A percentile compares a stretch with the other conserved stretches of the same genome.
Evolutionary conservation across 2,888 invertebrate genomes (phyloP).

Genomic region (Esperia sulphurella): DNA sequence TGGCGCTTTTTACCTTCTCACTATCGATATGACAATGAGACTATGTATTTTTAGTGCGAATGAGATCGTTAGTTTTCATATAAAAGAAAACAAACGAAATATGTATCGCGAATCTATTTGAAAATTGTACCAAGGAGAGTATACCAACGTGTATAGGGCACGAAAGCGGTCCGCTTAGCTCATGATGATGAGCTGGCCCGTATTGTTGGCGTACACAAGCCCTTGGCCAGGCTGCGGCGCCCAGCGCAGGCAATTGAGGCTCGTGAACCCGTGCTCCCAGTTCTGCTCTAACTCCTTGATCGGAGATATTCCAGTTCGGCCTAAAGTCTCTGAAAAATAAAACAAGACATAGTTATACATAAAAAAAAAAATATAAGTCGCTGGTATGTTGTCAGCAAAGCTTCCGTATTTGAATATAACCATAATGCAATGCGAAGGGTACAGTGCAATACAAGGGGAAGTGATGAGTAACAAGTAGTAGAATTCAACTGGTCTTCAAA

Average conservation of each 20-base stretch:
- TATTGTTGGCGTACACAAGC: slow-evolving; percentile 91
- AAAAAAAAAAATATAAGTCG: background rate
- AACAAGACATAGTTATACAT: background rate
- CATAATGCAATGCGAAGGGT: no score
- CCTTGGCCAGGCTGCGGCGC: slow-evolving; percentile 91
- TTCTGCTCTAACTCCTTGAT: slow-evolving; percentile 83
- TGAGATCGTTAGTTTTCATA: no score
- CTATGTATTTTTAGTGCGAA: no score
- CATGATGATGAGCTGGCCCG: slow-evolving; percentile 87
- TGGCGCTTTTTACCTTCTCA: no score
- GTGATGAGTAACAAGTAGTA: no score
- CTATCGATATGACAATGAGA: no score
- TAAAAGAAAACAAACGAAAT: background rate
- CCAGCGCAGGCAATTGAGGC: slow-evolving; percentile 92
- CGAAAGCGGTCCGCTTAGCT: slow-evolving; percentile 53
- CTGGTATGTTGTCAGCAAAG: no score
- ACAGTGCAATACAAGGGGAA: no score
- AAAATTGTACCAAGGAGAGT: no score
- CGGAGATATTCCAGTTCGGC: slow-evolving; percentile 65
- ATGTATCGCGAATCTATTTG: slow-evolving; percentile 3
- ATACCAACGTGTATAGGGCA: no score
- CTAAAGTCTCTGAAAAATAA: slow-evolving; percentile 50
- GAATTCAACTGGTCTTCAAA: no score
- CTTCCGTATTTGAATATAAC: no score
- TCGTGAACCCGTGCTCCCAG: slow-evolving; percentile 83